Evolutionary conservation across 2,888 invertebrate species (phyloP), one percentile per base, ranked within the genome.

Genomic region (Oithona nana): DNA sequence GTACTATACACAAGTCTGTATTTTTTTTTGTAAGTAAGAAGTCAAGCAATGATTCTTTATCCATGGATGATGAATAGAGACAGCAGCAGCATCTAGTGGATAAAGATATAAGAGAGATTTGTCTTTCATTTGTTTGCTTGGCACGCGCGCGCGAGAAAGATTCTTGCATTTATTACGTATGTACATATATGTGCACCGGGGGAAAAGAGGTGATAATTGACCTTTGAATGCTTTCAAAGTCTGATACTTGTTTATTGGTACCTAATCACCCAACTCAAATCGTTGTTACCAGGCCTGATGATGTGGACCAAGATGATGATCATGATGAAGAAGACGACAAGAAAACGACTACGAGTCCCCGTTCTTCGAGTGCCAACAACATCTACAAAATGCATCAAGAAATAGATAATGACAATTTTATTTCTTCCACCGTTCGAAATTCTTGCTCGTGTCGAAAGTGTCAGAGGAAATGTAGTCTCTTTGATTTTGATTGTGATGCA

Each of bases 401-500:
- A 26, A 26, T 13, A 2, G 16, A 13, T 3, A 26, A 26, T 16
- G 24, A 20, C 26, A 54, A 26, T 26, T 54, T 26, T 20, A 26
- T 16, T 20, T n/a, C 16, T 30, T 57, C 57, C 30, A 50, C 59
- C 11, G 50, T 50, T 24, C 22, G 49, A 28, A 59, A 49, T n/a
- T 59, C 59, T 4, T 59, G 59, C 24, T 50, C 24, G 16, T 59
- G 59, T 29, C 57, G 57, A 26, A n/a, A n/a, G n/a, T n/a, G n/a
- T n/a, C n/a, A n/a, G n/a, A 39, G 39, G 39, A 59, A 59, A 50
- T 59, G 59, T 29, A 59, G 59, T 49, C 24, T 59, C 20, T 59
- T 59, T 20, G 50, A 50, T 50, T 50, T 59, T 22, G 59, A 59
- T 50, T 59, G 59, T 26, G 59, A 59, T 6, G 50, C 59, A 6